Conservation (phyloP, 1,140 invertebrate genomes). For the Hyposmocoma kahamanoa region DNA sequence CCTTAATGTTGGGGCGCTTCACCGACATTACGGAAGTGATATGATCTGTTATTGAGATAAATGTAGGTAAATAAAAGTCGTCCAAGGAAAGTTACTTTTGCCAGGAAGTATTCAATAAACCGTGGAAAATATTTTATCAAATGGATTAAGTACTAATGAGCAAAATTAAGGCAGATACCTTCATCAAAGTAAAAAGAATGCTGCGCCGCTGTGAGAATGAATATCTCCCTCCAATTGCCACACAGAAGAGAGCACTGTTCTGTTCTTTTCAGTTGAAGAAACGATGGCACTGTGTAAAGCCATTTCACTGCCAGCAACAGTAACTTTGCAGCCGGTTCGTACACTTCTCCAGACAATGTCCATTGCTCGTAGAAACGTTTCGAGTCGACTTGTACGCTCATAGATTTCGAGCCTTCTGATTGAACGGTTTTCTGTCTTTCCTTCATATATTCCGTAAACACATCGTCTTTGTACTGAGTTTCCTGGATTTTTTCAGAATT, state of each 20-base stretch:
- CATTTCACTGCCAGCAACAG: slow-evolving; percentile 85
- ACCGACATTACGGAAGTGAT: slow-evolving; percentile 69
- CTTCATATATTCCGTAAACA: neutral
- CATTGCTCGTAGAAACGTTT: neutral
- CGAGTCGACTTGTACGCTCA: neutral
- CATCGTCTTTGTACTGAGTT: too few species aligned
- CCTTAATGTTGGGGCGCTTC: slow-evolving; percentile 65
- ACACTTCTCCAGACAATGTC: slow-evolving; percentile 74
- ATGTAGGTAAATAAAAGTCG: too few species aligned
- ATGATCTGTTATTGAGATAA: too few species aligned
- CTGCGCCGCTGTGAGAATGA: slow-evolving; percentile 87
- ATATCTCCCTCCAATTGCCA: slow-evolving; percentile 89
- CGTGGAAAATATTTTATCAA: too few species aligned
- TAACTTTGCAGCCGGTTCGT: slow-evolving; percentile 85
- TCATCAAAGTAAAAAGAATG: slow-evolving; percentile 84
- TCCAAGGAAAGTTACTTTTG: too few species aligned
- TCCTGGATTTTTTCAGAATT: too few species aligned
- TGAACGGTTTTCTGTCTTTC: neutral
- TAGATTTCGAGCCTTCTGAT: neutral
- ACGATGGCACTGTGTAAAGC: slow-evolving; percentile 84
- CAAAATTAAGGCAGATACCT: slow-evolving; percentile 68
- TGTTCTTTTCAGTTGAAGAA: slow-evolving; percentile 79
- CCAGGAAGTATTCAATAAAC: too few species aligned
- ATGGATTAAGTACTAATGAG: too few species aligned
- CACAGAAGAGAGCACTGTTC: slow-evolving; percentile 85